phyloP scores from a whole-genome alignment of 2,888 invertebrate genomes.

The Melieria crassipennis region DNA sequence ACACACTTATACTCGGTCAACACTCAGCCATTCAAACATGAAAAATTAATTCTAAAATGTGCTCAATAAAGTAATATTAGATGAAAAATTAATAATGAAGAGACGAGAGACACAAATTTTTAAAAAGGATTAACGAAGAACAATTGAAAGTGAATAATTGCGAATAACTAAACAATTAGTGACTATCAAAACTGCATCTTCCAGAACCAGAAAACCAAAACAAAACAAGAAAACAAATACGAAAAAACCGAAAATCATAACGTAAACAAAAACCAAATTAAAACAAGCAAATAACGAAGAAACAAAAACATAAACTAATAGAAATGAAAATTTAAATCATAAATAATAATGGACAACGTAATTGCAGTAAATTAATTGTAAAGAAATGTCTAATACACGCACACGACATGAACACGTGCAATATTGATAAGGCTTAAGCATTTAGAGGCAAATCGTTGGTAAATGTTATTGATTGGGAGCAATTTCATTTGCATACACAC shows the following conservation, averaged over 20 bases:
- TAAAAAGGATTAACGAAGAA: too few species aligned
- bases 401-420: too few species aligned
- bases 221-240: conserved; percentile 43
- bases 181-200: conserved; percentile 67
- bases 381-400: not conserved
- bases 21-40: not conserved
- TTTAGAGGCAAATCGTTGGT: too few species aligned
- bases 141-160: not conserved
- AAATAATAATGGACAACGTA: conserved; percentile 9
- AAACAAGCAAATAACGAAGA: conserved; percentile 18
- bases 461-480: too few species aligned
- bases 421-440: too few species aligned
- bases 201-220: conserved; percentile 46
- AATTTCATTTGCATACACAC: too few species aligned
- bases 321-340: conserved; percentile 12
- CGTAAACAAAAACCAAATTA: conserved; percentile 22
- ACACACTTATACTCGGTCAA: not conserved
- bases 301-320: conserved; percentile 17
- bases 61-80: conserved; percentile 24
- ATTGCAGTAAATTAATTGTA: not conserved
- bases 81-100: conserved; percentile 19
- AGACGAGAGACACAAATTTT: conserved; percentile 2
- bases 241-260: conserved; percentile 36
- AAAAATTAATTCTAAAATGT: conserved; percentile 27
- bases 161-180: conserved; percentile 55